Evolutionary conservation across 2,888 invertebrate species (phyloP).

Genomic region (Heliconius aoede): DNA sequence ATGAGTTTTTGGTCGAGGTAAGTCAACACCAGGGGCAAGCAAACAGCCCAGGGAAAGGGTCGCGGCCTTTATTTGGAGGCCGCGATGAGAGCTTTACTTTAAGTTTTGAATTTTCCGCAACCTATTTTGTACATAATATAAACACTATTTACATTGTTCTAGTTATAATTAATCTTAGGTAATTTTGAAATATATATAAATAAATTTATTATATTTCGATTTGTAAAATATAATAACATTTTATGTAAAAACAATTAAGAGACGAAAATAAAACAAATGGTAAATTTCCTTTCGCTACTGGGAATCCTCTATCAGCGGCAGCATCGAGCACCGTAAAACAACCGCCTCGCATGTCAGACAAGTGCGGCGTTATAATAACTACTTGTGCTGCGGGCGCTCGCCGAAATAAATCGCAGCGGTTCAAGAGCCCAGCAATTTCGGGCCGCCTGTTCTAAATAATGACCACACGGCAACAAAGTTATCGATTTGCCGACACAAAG

Average conservation of each 20-base stretch:
- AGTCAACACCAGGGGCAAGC: conserved; percentile 71
- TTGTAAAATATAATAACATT: too few relatives aligned
- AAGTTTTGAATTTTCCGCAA: conserved; percentile 47
- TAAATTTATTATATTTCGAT: neutral
- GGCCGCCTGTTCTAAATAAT: conserved; percentile 63
- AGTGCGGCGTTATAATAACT: conserved; percentile 73
- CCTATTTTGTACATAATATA: conserved; percentile 43
- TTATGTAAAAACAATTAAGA: conserved; percentile 7
- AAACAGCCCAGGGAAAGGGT: conserved; percentile 76
- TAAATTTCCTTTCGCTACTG: conserved; percentile 25
- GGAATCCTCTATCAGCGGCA: conserved; percentile 20
- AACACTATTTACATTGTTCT: conserved; percentile 21
- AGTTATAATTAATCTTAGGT: neutral
- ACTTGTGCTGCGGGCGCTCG: conserved; percentile 56
- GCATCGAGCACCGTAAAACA: conserved; percentile 33
- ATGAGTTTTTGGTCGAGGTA: conserved; percentile 75
- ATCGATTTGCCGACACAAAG: conserved; percentile 42
- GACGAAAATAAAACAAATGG: conserved; percentile 25
- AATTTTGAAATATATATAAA: neutral
- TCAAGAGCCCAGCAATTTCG: conserved; percentile 56
- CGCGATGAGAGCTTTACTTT: conserved; percentile 53
- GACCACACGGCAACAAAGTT: conserved; percentile 48
- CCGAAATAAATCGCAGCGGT: conserved; percentile 61
- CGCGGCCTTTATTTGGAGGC: conserved; percentile 73
- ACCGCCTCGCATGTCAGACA: conserved; percentile 57